These are phyloP conservation scores for Ophthalmolycus amberensis DNA, from an alignment of 2,113 vertebrate genomes.

Conservation along the genomic window DNA sequence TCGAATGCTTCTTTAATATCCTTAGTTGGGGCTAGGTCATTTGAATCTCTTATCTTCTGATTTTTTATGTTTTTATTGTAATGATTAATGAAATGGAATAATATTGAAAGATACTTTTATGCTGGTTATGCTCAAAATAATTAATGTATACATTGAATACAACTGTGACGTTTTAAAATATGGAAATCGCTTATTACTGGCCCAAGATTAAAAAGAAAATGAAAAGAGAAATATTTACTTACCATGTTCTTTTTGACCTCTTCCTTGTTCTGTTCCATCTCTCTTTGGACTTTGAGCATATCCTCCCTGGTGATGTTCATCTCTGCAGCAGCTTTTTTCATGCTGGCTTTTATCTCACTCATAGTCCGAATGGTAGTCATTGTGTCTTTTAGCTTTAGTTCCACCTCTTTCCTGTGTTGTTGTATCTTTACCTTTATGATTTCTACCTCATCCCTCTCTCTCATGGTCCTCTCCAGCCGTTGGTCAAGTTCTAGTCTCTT, in stretches of 20 bases:
- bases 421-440: conserved; percentile 44
- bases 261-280: conserved; percentile 38
- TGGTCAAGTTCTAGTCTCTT: conserved; percentile 33
- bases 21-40: neutral
- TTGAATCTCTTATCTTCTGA: neutral
- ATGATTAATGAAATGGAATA: neutral
- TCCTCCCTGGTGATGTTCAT: conserved; percentile 36
- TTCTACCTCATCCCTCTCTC: conserved; percentile 58
- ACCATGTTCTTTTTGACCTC: conserved; percentile 40
- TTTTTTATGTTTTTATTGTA: neutral
- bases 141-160: neutral
- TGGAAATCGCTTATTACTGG: neutral
- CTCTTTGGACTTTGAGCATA: conserved; percentile 40
- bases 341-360: conserved; percentile 35
- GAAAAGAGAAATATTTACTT: conserved; percentile 10
- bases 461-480: conserved; percentile 39
- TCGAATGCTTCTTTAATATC: neutral
- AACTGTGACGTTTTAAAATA: neutral
- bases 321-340: conserved; percentile 45
- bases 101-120: neutral
- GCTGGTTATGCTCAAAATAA: neutral
- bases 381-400: conserved; percentile 36
- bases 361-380: neutral
- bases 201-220: neutral
- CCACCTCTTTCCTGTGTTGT: conserved; percentile 23